These are phyloP conservation scores for Drosophila colorata DNA, from an alignment of 2,888 invertebrate species.

Conservation along the genomic window DNA sequence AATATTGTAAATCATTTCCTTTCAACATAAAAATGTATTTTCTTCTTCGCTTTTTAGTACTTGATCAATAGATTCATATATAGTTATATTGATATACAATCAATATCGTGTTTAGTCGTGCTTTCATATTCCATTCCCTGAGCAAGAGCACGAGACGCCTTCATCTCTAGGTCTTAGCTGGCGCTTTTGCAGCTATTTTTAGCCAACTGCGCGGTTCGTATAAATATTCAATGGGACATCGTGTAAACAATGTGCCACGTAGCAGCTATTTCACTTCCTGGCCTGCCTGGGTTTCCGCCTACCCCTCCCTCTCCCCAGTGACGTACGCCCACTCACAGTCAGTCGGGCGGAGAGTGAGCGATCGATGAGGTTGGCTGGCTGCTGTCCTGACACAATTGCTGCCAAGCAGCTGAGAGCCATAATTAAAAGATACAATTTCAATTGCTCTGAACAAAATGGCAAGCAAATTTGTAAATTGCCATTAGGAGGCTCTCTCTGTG, in stretches of 20 bases:
- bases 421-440: conserved; percentile 72
- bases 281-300: background rate
- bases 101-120: background rate
- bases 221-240: conserved; percentile 66
- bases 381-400: conserved; percentile 39
- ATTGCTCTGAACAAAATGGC: conserved; percentile 38
- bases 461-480: conserved; percentile 68
- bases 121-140: background rate
- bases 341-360: background rate
- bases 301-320: background rate
- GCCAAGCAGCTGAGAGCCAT: conserved; percentile 48
- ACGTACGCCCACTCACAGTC: background rate
- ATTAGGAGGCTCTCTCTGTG: conserved; percentile 28
- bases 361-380: conserved; percentile 44
- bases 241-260: conserved; percentile 62
- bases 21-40: no score
- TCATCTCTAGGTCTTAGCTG: conserved; percentile 14
- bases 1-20: no score
- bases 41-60: no score
- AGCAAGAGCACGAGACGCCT: background rate
- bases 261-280: conserved; percentile 2
- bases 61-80: no score
- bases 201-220: conserved; percentile 60
- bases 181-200: conserved; percentile 58
- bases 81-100: background rate